These are phyloP conservation scores for Oxyteleia sp. DNA, from an alignment of 2,888 invertebrate genomes.

Conservation along the genomic window DNA sequence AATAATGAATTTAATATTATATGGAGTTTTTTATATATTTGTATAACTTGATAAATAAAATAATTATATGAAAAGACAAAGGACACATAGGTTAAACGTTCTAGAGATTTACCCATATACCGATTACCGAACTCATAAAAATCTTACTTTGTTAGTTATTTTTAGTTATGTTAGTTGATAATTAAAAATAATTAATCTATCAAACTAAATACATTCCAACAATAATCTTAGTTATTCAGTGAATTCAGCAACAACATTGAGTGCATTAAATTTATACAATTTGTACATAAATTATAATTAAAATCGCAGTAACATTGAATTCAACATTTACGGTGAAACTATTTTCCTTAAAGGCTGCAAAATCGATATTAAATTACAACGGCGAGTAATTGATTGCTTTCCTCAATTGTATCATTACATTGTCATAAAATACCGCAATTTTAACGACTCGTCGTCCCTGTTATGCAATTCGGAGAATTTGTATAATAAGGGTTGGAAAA, in stretches of 20 bases:
- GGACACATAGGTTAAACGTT: too few relatives aligned
- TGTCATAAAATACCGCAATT: constrained; percentile 51
- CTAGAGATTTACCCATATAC: too few relatives aligned
- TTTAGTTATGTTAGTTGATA: too few relatives aligned
- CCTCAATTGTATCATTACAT: constrained; percentile 55
- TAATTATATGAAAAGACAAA: too few relatives aligned
- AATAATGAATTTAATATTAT: too few relatives aligned
- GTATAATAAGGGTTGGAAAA: constrained; percentile 35
- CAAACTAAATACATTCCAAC: not conserved
- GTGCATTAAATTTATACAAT: constrained; percentile 38
- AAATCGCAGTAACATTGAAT: constrained; percentile 41
- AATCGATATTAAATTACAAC: constrained; percentile 48
- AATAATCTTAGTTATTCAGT: not conserved
- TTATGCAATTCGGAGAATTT: constrained; percentile 47
- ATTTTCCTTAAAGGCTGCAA: constrained; percentile 36
- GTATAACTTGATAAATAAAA: too few relatives aligned
- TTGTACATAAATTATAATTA: constrained; percentile 60
- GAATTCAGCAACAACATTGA: not conserved
- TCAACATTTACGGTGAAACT: constrained; percentile 49
- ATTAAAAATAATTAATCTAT: too few relatives aligned
- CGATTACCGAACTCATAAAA: not conserved
- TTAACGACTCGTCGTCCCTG: constrained; percentile 19
- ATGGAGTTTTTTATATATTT: too few relatives aligned
- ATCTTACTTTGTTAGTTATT: not conserved
- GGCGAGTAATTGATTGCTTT: constrained; percentile 55